A percentile compares a stretch with the other conserved stretches of the same genome.
Conservation (phyloP, 2,888 invertebrate species). For the Alloscopus bannaensis region DNA sequence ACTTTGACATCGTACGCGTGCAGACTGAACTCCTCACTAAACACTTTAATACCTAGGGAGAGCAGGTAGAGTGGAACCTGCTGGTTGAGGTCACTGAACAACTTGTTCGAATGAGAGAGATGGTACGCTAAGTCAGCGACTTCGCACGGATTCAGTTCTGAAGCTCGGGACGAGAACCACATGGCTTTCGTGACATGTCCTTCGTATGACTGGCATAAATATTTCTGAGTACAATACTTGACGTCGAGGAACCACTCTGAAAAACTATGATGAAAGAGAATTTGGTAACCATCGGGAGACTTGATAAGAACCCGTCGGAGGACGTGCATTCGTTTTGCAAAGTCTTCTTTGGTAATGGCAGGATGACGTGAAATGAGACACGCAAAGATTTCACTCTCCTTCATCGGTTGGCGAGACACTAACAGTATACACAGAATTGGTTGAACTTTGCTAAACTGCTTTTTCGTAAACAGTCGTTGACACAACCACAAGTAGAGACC, state of each 20-base stretch:
- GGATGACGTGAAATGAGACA: conserved; percentile 88
- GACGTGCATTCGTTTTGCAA: conserved; percentile 85
- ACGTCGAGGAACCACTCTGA: conserved; percentile 96
- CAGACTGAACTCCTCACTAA: conserved; percentile 56
- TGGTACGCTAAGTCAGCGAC: conserved; percentile 78
- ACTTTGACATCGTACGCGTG: conserved; percentile 70
- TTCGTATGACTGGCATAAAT: conserved; percentile 89
- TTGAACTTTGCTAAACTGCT: conserved; percentile 91
- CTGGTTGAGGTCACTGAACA: conserved; percentile 66
- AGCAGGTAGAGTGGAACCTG: conserved; percentile 70
- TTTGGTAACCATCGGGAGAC: conserved; percentile 76
- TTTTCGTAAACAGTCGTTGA: conserved; percentile 91
- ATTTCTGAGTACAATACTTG: conserved; percentile 97
- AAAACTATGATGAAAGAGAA: conserved; percentile 95
- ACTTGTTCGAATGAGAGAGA: conserved; percentile 68
- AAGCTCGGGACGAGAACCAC: conserved; percentile 80
- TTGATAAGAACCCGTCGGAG: conserved; percentile 82
- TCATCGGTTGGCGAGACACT: conserved; percentile 90
- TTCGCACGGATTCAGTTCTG: conserved; percentile 75
- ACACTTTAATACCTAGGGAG: conserved; percentile 69
- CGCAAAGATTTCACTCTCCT: conserved; percentile 87
- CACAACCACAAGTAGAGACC: conserved; percentile 96
- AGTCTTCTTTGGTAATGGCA: conserved; percentile 86
- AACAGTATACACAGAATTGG: conserved; percentile 90
- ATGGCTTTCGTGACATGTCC: conserved; percentile 93